Base-by-base conservation (phyloP, 2,113 vertebrate genomes). In the Pelodiscus sinensis region DNA sequence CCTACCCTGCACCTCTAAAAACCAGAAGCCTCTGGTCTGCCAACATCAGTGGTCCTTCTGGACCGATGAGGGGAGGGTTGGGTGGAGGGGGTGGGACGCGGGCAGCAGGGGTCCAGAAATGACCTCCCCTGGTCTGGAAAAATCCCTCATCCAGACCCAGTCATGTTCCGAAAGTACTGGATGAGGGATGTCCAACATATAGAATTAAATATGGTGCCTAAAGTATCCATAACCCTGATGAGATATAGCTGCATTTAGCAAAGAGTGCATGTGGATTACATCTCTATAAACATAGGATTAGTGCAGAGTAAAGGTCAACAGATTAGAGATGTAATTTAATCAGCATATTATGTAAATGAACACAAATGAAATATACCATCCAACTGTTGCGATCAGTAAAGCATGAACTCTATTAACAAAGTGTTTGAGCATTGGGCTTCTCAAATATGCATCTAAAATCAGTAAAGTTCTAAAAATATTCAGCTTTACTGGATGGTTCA, bases 271-370 rank as follows among this genome's bases (percentile, higher is more conserved):
- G 89, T 94, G 97, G 95, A 97, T 97, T 97, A 97, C 51, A 95
- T 86, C 65, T 85, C 85, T 94, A 85, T 88, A 94, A 93, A 96
- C 90, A 85, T 89, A 79, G 62, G 78, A 94, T 94, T 96, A 96
- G 52, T 93, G 83, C 54, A 92, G 93, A 97, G 81, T 96, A 98
- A 97, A 98, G 95, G 95, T 97, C 96, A 97, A 95, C 89, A 95
- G 96, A 97, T 96, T 97, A 97, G 97, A 95, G 77, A 82, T 93
- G 79, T 92, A 84, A 75, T 95, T 97, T 97, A 97, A 97, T 97
- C 87, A 96, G 84, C 71, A 97, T 97, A 97, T 97, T 97, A 98
- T 96, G 94, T 77, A 98, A 97, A 97, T 96, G 77, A 96, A 85
- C 79, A 93, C 65, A 97, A 97, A 96, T 95, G 77, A 97, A 98